Base-by-base conservation (phyloP, 30 jellyfish, hydroid and myxozoan species). In the Catostylus mosaicus region DNA sequence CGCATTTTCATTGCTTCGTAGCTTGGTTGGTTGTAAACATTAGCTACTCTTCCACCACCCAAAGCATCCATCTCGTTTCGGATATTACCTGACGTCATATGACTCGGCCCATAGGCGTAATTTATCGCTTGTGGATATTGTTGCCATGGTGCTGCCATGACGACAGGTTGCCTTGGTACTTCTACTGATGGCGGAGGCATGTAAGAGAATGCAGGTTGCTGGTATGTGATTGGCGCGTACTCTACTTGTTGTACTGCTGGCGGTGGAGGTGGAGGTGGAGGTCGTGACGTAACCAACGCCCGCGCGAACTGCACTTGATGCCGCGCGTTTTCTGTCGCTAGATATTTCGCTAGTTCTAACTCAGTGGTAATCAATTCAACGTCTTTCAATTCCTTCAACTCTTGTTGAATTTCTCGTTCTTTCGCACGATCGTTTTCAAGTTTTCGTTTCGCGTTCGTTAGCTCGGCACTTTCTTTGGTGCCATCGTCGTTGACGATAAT, bases 331-430 rank as follows among this genome's bases (percentile, higher is more conserved):
- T 93, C 96, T 56, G 75, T 74, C 19, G 98, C 98, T 12, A 93
- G 70, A 77, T 87, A 93, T 78, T 93, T 93, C 33, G 98, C 98
- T 43, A 93, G 60, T 67, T 93, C 98, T 18, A 93, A 36, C 47
- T 84, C 96, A 14, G 98, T 93, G 16, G 98, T 95, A 80, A 93
- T 80, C 51, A 93, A 81, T 56, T 93, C 98, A 32, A 93, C 56
- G 54, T 86, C 91, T 52, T 93, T 93, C 63, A 93, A 40, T 43
- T 86, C 94, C 50, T 87, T 81, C 33, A 93, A 64, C 64, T 93
- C 96, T 9, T 77, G 77, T 23, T 80, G 90, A 24, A 93, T 47
- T 57, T 93, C 96, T 30, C 75, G 82, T 32, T 85, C 95, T 72
- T 93, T 93, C 32, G 89, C 84, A 35, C 97, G 96, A 62, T 93